Conservation (phyloP, 2,797 vertebrate genomes). For the Chelon labrosus region DNA sequence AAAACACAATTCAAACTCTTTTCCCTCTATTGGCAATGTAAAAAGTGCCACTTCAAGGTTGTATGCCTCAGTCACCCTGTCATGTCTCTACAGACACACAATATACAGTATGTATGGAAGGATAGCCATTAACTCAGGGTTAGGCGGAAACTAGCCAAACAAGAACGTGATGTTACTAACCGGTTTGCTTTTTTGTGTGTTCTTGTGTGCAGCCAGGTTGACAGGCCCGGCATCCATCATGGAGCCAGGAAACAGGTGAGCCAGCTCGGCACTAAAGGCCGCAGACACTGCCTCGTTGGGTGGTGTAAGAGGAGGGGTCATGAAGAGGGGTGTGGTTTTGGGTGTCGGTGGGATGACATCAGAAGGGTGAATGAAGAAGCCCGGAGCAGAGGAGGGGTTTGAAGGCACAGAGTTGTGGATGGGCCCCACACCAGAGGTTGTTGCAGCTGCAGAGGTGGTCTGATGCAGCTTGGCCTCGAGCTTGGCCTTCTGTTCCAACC, state of each 20-base stretch:
- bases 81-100: too few relatives aligned
- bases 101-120: too few relatives aligned
- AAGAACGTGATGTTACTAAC: constrained; percentile 81
- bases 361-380: constrained; percentile 98
- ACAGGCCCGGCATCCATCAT: constrained; percentile 96
- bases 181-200: constrained; percentile 91
- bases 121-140: background rate
- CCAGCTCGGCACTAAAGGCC: constrained; percentile 96
- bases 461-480: constrained; percentile 99
- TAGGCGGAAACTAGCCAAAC: background rate
- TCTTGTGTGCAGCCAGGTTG: constrained; percentile 96
- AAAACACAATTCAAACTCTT: too few relatives aligned
- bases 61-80: too few relatives aligned
- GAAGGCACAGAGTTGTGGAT: constrained; percentile 98
- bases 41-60: too few relatives aligned
- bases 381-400: constrained; percentile 92
- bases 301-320: constrained; percentile 98
- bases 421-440: constrained; percentile 90
- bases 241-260: constrained; percentile 96
- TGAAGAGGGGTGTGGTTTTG: constrained; percentile 98
- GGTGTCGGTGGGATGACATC: constrained; percentile 99
- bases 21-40: too few relatives aligned
- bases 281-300: constrained; percentile 97
- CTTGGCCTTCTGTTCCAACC: constrained; percentile 92
- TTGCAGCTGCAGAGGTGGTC: constrained; percentile 94